phyloP scores from a whole-genome alignment of 2,797 vertebrate genomes.

The Coregonus suidteri region DNA sequence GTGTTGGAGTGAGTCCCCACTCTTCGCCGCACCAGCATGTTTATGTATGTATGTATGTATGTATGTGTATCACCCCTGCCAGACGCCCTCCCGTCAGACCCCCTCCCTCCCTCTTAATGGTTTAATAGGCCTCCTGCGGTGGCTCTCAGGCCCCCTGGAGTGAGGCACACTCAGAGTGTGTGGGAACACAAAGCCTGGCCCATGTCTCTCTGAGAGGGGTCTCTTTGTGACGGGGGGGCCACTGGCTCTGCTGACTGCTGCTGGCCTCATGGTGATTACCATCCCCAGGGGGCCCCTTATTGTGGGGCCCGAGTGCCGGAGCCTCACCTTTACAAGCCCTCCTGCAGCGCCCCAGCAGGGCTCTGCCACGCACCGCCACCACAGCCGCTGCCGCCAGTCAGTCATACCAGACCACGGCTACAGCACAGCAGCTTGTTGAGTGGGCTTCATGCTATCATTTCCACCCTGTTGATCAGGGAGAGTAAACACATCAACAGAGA shows the following conservation, averaged over 20 bases:
- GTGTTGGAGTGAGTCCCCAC: neutral
- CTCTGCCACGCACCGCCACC: constrained; percentile 57
- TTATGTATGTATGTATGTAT: too few species aligned
- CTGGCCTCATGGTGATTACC: constrained; percentile 76
- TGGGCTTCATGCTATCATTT: neutral
- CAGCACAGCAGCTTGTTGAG: neutral
- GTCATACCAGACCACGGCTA: constrained; percentile 27
- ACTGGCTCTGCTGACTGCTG: constrained; percentile 30
- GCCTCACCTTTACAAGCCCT: constrained; percentile 78
- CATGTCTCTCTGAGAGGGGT: constrained; percentile 9
- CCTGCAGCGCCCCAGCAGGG: constrained; percentile 65
- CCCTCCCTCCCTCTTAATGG: constrained; percentile 24
- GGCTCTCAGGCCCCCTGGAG: constrained; percentile 46
- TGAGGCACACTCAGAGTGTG: constrained; percentile 35
- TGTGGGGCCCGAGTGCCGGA: constrained; percentile 69
- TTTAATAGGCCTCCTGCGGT: constrained; percentile 38
- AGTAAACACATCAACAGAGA: neutral
- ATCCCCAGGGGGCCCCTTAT: constrained; percentile 72
- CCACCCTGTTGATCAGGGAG: constrained; percentile 4
- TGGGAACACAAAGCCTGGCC: constrained; percentile 40
- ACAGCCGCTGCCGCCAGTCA: neutral
- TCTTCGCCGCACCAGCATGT: too few species aligned
- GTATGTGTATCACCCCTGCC: too few species aligned
- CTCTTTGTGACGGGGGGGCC: constrained; percentile 35
- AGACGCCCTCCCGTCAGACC: too few species aligned